A percentile compares a stretch with the other conserved stretches of the same genome.
Evolutionary conservation across 1,140 invertebrate species (phyloP).

Genomic region (Musca vetustissima): DNA sequence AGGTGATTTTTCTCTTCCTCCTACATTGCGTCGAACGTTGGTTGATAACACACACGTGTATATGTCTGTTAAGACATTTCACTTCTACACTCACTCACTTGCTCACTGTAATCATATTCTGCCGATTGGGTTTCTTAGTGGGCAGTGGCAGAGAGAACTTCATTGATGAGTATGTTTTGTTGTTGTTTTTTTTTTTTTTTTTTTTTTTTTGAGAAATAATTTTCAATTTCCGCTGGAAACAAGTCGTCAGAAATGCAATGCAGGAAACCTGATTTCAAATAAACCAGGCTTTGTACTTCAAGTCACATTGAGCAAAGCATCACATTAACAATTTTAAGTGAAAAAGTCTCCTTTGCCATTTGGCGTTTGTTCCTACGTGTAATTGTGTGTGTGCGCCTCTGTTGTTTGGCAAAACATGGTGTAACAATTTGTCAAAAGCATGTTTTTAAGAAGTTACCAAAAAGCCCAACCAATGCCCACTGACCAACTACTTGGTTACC

Average conservation of each 20-base stretch:
- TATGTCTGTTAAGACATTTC: too few species aligned
- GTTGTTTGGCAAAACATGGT: slow-evolving; percentile 17
- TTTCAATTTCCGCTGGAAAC: slow-evolving; percentile 49
- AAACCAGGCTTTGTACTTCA: too few species aligned
- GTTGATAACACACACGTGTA: too few species aligned
- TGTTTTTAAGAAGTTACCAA: slow-evolving; percentile 21
- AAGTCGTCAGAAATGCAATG: background rate
- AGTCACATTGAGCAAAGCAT: too few species aligned
- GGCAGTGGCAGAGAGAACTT: background rate
- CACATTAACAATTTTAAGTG: background rate
- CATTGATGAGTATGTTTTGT: background rate
- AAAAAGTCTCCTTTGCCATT: background rate
- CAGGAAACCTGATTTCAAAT: too few species aligned
- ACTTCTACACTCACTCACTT: background rate
- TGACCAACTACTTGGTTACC: background rate
- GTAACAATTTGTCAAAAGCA: slow-evolving; percentile 27
- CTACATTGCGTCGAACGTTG: too few species aligned
- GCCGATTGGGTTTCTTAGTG: too few species aligned
- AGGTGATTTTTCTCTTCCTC: too few species aligned
- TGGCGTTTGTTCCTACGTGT: background rate
- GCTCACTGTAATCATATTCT: background rate
- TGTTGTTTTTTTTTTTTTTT: too few species aligned
- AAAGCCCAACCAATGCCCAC: background rate
- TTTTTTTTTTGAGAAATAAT: slow-evolving; percentile 45
- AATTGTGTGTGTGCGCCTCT: background rate